These are phyloP conservation scores for Neoaliturus tenellus DNA, from an alignment of 2,888 invertebrate species.

Conservation along the genomic window DNA sequence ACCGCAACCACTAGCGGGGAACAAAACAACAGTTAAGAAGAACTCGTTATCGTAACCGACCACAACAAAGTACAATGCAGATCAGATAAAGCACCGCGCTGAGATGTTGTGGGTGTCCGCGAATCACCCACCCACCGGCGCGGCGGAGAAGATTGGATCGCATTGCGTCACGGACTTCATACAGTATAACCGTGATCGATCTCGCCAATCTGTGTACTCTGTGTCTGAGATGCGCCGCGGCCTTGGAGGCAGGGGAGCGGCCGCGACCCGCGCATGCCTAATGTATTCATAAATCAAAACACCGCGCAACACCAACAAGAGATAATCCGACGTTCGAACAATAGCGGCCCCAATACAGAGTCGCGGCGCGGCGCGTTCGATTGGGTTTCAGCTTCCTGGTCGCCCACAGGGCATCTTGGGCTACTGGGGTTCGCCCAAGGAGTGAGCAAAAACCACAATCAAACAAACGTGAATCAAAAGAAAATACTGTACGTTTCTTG, in stretches of 20 bases:
- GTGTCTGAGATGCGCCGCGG: background rate
- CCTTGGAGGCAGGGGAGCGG: constrained; percentile 10
- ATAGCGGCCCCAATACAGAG: background rate
- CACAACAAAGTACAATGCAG: background rate
- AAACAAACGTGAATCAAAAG: no score
- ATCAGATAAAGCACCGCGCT: background rate
- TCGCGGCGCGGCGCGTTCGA: background rate
- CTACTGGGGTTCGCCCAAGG: no score
- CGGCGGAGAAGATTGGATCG: background rate
- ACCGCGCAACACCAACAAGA: background rate
- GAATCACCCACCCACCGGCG: background rate
- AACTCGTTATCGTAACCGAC: no score
- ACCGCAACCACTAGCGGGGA: no score
- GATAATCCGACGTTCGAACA: background rate
- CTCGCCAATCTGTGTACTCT: no score
- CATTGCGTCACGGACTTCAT: no score
- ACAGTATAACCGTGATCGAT: no score
- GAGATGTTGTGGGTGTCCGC: background rate
- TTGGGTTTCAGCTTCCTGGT: background rate
- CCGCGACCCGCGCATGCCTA: constrained; percentile 24
- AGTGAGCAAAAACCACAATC: no score
- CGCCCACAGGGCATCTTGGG: no score
- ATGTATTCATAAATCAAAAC: constrained; percentile 45
- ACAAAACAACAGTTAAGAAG: no score
- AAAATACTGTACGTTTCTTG: no score